Percentiles rank a stretch among this genome's conserved stretches.
Conservation (phyloP, 1,140 invertebrate genomes). For the Catajapyx aquilonaris region DNA sequence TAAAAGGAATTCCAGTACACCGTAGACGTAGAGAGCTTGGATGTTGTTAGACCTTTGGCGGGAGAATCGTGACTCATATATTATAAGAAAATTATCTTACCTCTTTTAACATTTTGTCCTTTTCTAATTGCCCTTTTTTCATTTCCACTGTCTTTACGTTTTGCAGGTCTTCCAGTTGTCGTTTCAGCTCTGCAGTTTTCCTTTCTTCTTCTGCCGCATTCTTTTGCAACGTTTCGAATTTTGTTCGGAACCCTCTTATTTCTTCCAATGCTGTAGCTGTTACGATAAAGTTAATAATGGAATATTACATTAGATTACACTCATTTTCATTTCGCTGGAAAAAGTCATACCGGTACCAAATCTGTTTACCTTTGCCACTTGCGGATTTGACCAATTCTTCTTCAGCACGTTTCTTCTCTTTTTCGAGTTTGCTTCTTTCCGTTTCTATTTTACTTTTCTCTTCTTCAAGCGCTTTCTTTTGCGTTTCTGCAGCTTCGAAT, state of each 20-base stretch:
- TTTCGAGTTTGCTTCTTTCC: conserved; percentile 7
- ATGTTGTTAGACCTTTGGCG: no score
- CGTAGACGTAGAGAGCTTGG: no score
- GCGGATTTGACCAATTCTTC: conserved; percentile 4
- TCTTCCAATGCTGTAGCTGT: no score
- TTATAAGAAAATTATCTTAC: conserved; percentile 24
- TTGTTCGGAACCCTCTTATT: conserved; percentile 26
- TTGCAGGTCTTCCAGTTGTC: conserved; percentile 11
- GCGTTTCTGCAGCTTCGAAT: conserved; percentile 6
- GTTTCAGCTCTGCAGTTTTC: conserved; percentile 11
- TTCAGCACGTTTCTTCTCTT: conserved; percentile 5
- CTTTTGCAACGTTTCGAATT: conserved; percentile 28
- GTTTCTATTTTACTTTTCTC: conserved; percentile 10
- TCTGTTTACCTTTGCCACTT: conserved; percentile 14
- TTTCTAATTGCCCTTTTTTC: conserved; percentile 23
- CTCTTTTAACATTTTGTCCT: conserved; percentile 32
- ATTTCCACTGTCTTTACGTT: conserved; percentile 11
- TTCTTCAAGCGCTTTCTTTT: conserved; percentile 11
- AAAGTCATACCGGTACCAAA: no score
- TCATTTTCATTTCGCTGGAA: no score
- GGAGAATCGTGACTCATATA: no score
- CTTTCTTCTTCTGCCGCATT: conserved; percentile 26
- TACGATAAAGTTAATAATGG: no score
- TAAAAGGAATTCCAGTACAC: no score
- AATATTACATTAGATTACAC: no score